Evolutionary conservation across 2,888 invertebrate species (phyloP).

Genomic region (Tipula vernalis): DNA sequence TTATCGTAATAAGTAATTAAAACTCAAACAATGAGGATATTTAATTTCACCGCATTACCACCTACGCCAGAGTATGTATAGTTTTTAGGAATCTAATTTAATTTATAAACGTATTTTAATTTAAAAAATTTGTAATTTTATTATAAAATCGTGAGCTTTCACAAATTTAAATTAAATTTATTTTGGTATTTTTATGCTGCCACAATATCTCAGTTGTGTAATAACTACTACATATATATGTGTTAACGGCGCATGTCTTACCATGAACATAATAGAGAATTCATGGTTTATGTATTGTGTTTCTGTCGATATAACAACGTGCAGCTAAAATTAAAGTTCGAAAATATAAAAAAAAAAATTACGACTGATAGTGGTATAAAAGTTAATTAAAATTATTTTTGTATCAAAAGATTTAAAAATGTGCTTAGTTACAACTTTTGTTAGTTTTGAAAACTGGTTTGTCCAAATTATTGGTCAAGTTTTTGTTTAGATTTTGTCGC

Average conservation of each 20-base stretch:
- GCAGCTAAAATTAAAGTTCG: background rate
- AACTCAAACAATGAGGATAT: background rate
- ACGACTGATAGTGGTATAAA: background rate
- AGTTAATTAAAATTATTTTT: background rate
- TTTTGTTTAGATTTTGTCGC: background rate
- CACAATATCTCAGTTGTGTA: background rate
- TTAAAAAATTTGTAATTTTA: background rate
- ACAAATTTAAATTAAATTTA: background rate
- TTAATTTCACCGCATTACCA: background rate
- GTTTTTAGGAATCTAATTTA: background rate
- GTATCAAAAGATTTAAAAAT: background rate
- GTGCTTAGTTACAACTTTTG: background rate
- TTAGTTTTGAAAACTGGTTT: background rate
- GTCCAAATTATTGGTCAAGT: background rate
- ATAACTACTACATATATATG: background rate
- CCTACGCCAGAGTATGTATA: background rate
- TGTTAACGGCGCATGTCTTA: background rate
- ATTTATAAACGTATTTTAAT: background rate
- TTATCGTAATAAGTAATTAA: background rate
- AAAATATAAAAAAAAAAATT: background rate
- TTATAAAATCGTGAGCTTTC: background rate
- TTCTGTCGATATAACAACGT: background rate
- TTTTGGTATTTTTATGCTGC: background rate
- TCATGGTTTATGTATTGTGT: background rate
- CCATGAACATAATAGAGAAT: background rate